Evolutionary conservation across 2,113 vertebrate genomes (phyloP).

Genomic region (Oriolus oriolus): DNA sequence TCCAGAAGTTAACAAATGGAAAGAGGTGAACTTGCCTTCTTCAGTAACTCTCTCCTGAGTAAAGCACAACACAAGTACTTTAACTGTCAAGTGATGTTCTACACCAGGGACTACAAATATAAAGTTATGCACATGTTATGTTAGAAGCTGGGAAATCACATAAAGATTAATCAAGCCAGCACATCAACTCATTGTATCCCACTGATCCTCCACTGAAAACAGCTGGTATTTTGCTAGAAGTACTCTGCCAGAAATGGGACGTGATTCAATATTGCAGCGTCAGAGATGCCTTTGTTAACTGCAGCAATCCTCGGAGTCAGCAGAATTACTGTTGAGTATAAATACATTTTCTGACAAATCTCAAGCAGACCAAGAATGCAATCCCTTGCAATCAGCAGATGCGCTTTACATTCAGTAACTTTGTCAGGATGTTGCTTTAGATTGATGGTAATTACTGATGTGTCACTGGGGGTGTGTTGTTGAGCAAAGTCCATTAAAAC

Average conservation of each 20-base stretch:
- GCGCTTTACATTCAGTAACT: conserved; percentile 10
- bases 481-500: conserved; percentile 50
- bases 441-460: conserved; percentile 39
- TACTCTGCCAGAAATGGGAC: conserved; percentile 38
- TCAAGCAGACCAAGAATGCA: conserved; percentile 8
- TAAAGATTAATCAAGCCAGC: conserved; percentile 46
- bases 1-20: not conserved
- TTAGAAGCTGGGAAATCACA: conserved; percentile 27
- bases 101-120: not conserved
- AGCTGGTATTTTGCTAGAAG: conserved; percentile 54
- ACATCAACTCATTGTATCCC: conserved; percentile 18
- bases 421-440: conserved; percentile 32
- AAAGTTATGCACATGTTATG: not conserved
- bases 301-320: conserved; percentile 33
- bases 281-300: conserved; percentile 53
- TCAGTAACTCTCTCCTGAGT: not conserved
- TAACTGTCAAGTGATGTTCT: not conserved
- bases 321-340: conserved; percentile 49
- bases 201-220: conserved; percentile 36
- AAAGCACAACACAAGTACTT: not conserved
- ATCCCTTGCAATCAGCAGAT: conserved; percentile 40
- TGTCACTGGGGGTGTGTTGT: conserved; percentile 41
- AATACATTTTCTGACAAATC: conserved; percentile 53
- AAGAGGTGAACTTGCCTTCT: not conserved
- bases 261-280: conserved; percentile 26